Base-by-base conservation (phyloP, 2,797 vertebrate genomes). In the Hyperoplus lanceolatus region DNA sequence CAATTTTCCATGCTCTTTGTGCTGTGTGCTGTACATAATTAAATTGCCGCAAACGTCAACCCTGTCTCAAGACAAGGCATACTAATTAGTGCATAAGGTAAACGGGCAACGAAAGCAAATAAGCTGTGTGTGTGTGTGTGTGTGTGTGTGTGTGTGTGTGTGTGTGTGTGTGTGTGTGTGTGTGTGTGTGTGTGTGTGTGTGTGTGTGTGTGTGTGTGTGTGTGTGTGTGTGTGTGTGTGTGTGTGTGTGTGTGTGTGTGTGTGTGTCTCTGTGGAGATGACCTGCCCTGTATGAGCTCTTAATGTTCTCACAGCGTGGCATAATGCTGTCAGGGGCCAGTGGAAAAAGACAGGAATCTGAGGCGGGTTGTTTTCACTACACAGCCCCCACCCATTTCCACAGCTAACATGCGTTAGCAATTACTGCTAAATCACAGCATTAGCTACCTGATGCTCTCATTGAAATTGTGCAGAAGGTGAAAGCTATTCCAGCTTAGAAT, bases 331-430 rank as follows among this genome's bases (percentile, higher is more conserved):
- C 67, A 42, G 67, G 75, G 80, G 75, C 81, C 86, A 86, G 84
- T 84, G 90, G 93, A 92, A 91, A 91, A 92, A 92, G 83, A 87
- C 84, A 74, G 83, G 89, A 93, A 93, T 91, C 89, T 76, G 55
- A 85, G 76, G 86, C 70, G 72, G 87, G 70, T 85, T 64, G 82
- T 72, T 77, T 88, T 86, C 81, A 80, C 64, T 70, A 49, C 73
- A 58, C 58, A 45, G 18, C 57, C 43, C 50, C 21, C 36, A 41
- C 60, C 50, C 53, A 18, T 39, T 82, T 77, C 63, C 73, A 75
- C 70, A 73, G 77, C 83, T 80, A 70, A 89, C 83, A 83, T 81
- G 56, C 82, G 51, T 88, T 82, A 89, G 87, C 73, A 84, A 77
- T 86, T 85, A 80, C 50, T 51, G 63, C 68, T 69, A 80, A 82